Percentiles rank a stretch among this genome's conserved stretches.
Evolutionary conservation across 2,797 vertebrate species (phyloP).

Genomic region (Mus minutoides): DNA sequence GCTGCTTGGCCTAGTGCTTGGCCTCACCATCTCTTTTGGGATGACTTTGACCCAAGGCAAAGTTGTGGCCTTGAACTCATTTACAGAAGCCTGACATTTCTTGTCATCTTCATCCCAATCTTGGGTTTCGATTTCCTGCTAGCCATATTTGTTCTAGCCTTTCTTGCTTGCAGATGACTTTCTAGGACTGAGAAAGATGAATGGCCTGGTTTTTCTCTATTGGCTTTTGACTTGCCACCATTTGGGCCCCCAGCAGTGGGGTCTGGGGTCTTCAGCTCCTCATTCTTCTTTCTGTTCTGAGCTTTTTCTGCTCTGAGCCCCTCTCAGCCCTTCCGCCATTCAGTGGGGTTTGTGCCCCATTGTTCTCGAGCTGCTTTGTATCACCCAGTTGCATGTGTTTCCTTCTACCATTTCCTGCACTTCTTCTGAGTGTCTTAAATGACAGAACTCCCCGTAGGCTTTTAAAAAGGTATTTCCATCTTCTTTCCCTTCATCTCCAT

Average conservation of each 20-base stretch:
- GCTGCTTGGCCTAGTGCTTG: accelerated
- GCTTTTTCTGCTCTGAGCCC: no score
- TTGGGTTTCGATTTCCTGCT: slow-evolving; percentile 6
- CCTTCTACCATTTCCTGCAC: not conserved
- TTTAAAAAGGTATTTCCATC: not conserved
- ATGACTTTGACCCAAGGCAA: not conserved
- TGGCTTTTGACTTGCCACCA: not conserved
- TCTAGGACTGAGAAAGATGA: not conserved
- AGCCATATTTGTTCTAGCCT: slow-evolving; percentile 34
- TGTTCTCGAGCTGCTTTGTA: not conserved
- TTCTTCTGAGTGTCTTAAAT: slow-evolving; percentile 21
- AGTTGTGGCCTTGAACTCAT: not conserved
- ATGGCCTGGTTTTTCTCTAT: not conserved
- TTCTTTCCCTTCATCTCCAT: not conserved
- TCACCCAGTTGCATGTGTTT: not conserved
- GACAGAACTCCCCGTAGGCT: not conserved
- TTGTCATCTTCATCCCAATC: not conserved
- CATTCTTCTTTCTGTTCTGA: not conserved
- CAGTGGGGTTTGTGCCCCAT: not conserved
- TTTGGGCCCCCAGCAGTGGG: not conserved
- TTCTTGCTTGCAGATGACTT: not conserved
- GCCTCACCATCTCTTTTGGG: not conserved
- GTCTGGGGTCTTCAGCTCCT: not conserved
- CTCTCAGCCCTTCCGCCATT: not conserved
- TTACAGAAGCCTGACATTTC: not conserved